Base-by-base conservation (phyloP, 2,113 vertebrate genomes). In the Leiothrix lutea region DNA sequence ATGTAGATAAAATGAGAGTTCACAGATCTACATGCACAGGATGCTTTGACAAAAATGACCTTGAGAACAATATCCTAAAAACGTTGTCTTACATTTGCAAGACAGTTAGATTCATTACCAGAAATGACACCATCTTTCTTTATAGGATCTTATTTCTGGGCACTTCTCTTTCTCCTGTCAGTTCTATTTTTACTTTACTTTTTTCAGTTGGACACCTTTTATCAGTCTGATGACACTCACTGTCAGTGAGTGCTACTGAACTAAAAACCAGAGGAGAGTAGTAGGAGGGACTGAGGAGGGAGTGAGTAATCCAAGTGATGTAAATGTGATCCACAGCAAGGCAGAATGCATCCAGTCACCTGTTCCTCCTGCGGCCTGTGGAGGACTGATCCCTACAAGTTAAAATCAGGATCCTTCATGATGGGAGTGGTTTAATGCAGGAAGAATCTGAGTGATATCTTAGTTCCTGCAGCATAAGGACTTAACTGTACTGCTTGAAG, bases 171-270 rank as follows among this genome's bases (percentile, higher is more conserved):
- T 86, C 77, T 91, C n/a, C 48, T 65, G 15, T 45, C 44, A 83
- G 47, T 83, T 44, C 95, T 97, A 93, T 97, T 97, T 98, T 97
- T 97, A 97, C n/a, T 73, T 80, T 42, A 25, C 78, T 92, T 66
- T 29, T 61, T 96, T 94, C 84, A 90, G 8, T 38, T 36, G 81
- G 69, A 95, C 74, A 86, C 38, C 62, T 21, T 2, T 81, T 97
- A 94, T 95, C 95, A 77, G n/a, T 74, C 89, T 86, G 70, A 80
- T 96, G 92, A 54, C 94, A 96, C 72, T 96, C 85, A 87, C 35
- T 2, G 0, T 95, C 85, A 60, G 24, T 26, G 90, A 96, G 93
- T 95, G 92, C 84, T 86, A 58, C 75, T 67, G 74, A 92, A 48
- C 45, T 47, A 18, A 89, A 90, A 90, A 86, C 8, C 88, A 97